Evolutionary conservation across 2,113 vertebrate genomes (phyloP), one percentile per base, ranked within the genome.

Genomic region (Eretmochelys imbricata): DNA sequence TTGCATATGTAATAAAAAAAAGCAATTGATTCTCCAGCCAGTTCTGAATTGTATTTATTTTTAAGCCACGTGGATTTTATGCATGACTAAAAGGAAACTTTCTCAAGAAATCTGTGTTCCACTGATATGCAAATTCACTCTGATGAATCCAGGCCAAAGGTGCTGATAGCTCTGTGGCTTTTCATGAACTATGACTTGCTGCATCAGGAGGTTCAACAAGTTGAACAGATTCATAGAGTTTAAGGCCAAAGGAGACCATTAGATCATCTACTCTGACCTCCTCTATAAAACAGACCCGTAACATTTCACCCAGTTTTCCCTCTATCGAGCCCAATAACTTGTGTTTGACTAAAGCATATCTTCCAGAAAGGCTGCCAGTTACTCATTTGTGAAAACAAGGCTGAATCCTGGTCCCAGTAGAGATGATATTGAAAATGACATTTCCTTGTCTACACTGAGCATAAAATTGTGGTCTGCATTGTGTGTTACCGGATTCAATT

Each of bases 1-100:
- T 46, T 38, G 17, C 13, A 1, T 42, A 35, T 54, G 76, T 65
- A 78, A 96, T 72, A 94, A 96, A 96, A 95, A 78, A 4, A 53
- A 2, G 11, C n/a, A 75, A 78, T 80, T 84, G 31, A 86, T 35
- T 59, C 49, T 10, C 57, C 38, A 25, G 19, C 51, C 48, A 31
- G 54, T 62, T 81, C 84, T 0, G n/a, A 69, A 54, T 20, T 46
- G 91, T 84, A 62, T 96, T 96, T 82, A 5, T 91, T 92, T 91
- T 2, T 5, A 72, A 78, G 31, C 49, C 27, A 13, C 3, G 10
- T 31, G 14, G 55, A 27, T 50, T 55, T 69, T 17, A 2, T 78
- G 12, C 4, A n/a, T 3, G 14, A 42, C 82, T 80, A 55, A 85
- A 48, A 48, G 25, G 25, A 48, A 48, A 78, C 10, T 38, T 16